phyloP scores from a whole-genome alignment of 1,140 invertebrate species.

The Papilio polyxenes region DNA sequence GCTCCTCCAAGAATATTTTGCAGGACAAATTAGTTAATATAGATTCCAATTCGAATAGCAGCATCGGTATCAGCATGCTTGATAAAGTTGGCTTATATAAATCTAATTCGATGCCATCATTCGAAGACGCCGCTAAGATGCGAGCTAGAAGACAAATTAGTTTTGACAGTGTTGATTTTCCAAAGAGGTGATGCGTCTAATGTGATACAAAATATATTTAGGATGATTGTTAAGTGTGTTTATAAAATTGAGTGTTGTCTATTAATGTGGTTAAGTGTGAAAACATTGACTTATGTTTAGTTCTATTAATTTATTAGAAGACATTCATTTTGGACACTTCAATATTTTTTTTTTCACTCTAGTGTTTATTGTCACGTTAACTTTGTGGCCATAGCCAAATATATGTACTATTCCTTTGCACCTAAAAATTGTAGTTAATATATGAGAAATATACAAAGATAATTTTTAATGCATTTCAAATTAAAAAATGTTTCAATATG shows the following conservation, averaged over 20 bases:
- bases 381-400: background rate
- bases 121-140: constrained; percentile 74
- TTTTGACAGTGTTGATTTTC: constrained; percentile 76
- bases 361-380: background rate
- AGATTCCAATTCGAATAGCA: constrained; percentile 69
- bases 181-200: constrained; percentile 67
- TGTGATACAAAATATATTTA: constrained; percentile 17
- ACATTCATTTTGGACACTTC: background rate
- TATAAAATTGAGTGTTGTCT: background rate
- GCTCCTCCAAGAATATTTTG: constrained; percentile 70
- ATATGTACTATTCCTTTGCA: constrained; percentile 40
- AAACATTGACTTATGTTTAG: constrained; percentile 34
- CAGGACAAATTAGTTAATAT: constrained; percentile 79
- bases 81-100: constrained; percentile 65
- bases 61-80: constrained; percentile 57
- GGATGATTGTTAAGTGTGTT: background rate
- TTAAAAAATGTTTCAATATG: background rate
- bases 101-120: constrained; percentile 72
- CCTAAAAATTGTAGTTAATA: no score
- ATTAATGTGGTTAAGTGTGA: constrained; percentile 31
- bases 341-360: constrained; percentile 24
- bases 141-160: constrained; percentile 75
- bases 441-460: background rate
- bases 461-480: no score
- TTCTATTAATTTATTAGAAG: constrained; percentile 17